These are phyloP conservation scores for Odontocerum albicorne DNA, from an alignment of 2,888 invertebrate species.

Conservation along the genomic window DNA sequence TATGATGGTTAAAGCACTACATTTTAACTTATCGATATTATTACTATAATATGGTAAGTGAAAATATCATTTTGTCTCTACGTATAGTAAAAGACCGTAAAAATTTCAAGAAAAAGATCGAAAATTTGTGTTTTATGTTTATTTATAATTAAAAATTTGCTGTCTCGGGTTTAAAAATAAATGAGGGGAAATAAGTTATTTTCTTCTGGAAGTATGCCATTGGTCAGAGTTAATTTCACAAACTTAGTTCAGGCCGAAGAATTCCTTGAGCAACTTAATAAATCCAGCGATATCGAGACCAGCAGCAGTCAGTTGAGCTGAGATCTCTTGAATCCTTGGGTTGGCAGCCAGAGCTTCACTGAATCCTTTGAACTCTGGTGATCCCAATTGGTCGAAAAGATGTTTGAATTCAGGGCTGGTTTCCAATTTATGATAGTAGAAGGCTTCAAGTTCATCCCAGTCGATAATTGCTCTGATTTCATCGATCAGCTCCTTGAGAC, in stretches of 20 bases:
- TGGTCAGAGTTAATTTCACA: neutral
- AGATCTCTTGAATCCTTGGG: constrained; percentile 8
- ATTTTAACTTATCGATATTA: too few species aligned
- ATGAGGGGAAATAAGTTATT: too few species aligned
- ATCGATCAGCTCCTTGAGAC: constrained; percentile 10
- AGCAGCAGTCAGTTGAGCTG: neutral
- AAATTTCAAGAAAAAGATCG: too few species aligned
- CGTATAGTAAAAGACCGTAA: too few species aligned
- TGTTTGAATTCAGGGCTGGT: constrained; percentile 17
- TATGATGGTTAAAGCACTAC: too few species aligned
- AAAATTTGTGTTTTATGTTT: too few species aligned
- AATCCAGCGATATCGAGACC: constrained; percentile 12
- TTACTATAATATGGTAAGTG: too few species aligned
- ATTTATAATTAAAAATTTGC: too few species aligned
- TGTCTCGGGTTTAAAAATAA: too few species aligned
- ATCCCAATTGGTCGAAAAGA: constrained; percentile 4
- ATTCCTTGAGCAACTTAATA: neutral
- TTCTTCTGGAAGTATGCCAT: too few species aligned
- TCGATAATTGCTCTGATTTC: constrained; percentile 16
- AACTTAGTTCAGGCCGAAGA: constrained; percentile 15
- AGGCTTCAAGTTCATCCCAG: neutral
- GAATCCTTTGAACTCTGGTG: constrained; percentile 7
- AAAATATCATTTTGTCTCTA: too few species aligned
- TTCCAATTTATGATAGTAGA: constrained; percentile 9
- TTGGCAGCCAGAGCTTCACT: neutral